Base-by-base conservation (phyloP, 2,797 vertebrate species). In the Pipistrellus pipistrellus region DNA sequence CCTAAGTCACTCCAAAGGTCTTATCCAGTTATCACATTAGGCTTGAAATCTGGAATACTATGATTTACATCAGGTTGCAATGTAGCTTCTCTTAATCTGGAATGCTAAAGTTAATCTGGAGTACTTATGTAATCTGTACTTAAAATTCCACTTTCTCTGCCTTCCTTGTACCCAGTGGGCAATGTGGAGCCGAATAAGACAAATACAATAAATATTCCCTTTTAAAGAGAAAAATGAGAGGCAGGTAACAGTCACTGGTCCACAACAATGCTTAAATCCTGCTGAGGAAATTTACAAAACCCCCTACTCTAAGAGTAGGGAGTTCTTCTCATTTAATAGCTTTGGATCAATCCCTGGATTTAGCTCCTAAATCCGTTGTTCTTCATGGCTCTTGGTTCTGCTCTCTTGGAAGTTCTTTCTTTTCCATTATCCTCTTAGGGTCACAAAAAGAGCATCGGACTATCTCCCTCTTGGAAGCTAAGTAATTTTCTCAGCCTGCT, bases 231-330 rank as follows among this genome's bases (percentile, higher is more conserved):
- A 15, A 55, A 72, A 64, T 15, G 53, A 88, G 38, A 84, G 32
- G 6, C 48, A 72, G 3, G 4, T 62, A 38, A 76, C 30, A 72
- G n/a, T 46, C 57, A 66, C 57, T 75, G 90, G 66, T 64, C 76
- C 83, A 44, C 72, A 78, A 13, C 44, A 84, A 14, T 88, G 93
- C 78, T 77, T 57, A 95, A 95, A 94, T 91, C 41, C 48, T 41
- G 48, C 32, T 21, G 48, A 94, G 73, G 64, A 53, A 55, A 41
- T n/a, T 62, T 90, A 32, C 38, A 90, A 55, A 71, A 64, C 9
- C 20, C n/a, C 32, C 18, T 23, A 8, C 41, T 83, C 11, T 44
- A 12, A 17, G n/a, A 59, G 8, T 13, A 77, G 21, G 6, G 62
- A 57, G 21, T 10, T 0, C 41, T 75, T 62, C 48, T 53, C 68